A percentile compares a stretch with the other conserved stretches of the same genome.
Evolutionary conservation across 2,797 vertebrate species (phyloP).

Genomic region (Bovichtus diacanthus): DNA sequence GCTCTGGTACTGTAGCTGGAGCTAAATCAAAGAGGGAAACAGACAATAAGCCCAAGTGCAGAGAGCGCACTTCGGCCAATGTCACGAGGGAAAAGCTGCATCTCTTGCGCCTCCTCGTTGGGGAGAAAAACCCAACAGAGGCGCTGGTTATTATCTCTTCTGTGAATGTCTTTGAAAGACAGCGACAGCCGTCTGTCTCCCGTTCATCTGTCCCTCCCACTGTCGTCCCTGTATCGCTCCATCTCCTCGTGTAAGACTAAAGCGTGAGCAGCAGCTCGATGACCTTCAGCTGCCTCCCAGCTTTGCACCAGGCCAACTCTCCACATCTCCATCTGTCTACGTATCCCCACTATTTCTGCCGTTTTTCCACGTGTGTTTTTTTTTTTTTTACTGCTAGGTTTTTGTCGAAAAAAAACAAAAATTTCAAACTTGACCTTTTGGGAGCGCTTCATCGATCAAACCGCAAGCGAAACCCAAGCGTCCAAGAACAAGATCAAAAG

Average conservation of each 20-base stretch:
- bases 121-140: not conserved
- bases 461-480: not conserved
- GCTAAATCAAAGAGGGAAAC: no score
- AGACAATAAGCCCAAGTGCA: no score
- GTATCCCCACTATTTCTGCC: not conserved
- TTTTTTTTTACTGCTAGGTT: no score
- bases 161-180: conserved; percentile 3
- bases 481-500: not conserved
- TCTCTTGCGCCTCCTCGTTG: not conserved
- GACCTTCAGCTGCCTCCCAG: conserved; percentile 32
- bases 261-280: conserved; percentile 19
- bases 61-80: no score
- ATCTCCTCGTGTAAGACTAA: conserved; percentile 21
- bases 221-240: conserved; percentile 20
- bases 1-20: not conserved
- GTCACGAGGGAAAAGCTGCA: not conserved
- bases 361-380: not conserved
- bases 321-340: conserved; percentile 26
- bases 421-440: no score
- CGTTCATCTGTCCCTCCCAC: conserved; percentile 10
- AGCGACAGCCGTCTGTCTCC: not conserved
- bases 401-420: no score
- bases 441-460: conserved; percentile 17
- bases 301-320: not conserved
- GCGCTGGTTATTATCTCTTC: not conserved